A percentile compares a stretch with the other conserved stretches of the same genome.
phyloP scores from a whole-genome alignment of 30 jellyfish, hydroid and myxozoan genomes.

The Aurelia aurita region DNA sequence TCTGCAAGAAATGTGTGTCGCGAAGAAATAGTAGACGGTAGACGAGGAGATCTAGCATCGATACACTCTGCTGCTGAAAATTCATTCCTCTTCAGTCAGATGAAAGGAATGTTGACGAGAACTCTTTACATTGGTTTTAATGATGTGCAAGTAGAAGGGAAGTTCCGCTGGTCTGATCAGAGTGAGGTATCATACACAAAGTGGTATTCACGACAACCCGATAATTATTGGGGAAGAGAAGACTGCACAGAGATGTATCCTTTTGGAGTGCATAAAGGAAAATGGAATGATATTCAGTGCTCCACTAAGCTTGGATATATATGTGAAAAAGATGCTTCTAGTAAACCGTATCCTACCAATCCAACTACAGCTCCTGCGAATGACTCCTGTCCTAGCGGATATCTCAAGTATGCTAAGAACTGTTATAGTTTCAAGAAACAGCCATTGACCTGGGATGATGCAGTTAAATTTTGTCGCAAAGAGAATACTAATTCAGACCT shows the following conservation, averaged over 20 bases:
- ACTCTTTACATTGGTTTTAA: slow-evolving; percentile 79
- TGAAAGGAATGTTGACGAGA: slow-evolving; percentile 42
- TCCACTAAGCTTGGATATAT: slow-evolving; percentile 71
- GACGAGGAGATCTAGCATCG: slow-evolving; percentile 80
- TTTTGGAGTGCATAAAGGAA: slow-evolving; percentile 63
- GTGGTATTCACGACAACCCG: slow-evolving; percentile 89
- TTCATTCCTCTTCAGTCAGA: slow-evolving; percentile 85
- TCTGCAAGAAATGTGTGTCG: slow-evolving; percentile 69
- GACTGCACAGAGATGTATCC: slow-evolving; percentile 95
- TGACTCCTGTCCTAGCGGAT: slow-evolving; percentile 71
- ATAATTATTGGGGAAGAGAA: slow-evolving; percentile 74
- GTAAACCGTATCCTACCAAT: slow-evolving; percentile 7
- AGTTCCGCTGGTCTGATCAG: slow-evolving; percentile 93
- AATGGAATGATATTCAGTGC: slow-evolving; percentile 92
- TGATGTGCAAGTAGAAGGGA: slow-evolving; percentile 77
- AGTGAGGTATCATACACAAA: slow-evolving; percentile 72
- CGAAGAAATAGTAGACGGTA: slow-evolving; percentile 18
- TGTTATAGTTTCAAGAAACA: slow-evolving; percentile 68
- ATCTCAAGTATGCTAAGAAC: slow-evolving; percentile 46
- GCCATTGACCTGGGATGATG: slow-evolving; percentile 87
- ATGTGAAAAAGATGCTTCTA: slow-evolving; percentile 78
- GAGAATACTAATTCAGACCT: slow-evolving; percentile 67
- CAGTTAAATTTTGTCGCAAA: slow-evolving; percentile 53
- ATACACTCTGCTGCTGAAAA: slow-evolving; percentile 84
- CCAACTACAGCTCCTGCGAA: slow-evolving; percentile 41